These are phyloP conservation scores for Ascidia mentula DNA, from an alignment of 23 tunicate genomes.

Conservation along the genomic window DNA sequence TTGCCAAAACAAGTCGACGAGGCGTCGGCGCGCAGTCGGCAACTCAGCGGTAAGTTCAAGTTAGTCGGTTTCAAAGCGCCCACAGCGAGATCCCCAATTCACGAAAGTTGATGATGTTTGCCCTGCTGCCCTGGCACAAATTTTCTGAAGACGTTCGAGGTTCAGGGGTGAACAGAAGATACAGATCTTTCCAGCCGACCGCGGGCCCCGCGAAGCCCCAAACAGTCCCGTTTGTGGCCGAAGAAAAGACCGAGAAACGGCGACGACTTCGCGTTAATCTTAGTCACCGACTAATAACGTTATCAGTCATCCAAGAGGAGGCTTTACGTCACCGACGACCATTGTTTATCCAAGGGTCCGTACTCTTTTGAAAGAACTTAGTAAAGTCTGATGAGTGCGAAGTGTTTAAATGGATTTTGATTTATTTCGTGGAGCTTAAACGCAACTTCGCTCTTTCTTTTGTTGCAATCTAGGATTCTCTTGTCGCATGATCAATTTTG, in stretches of 20 bases:
- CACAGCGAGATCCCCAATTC: not conserved
- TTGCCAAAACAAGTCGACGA: conserved; percentile 3
- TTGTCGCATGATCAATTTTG: no score
- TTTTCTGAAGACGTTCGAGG: not conserved
- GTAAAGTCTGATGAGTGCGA: no score
- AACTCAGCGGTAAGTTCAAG: conserved; percentile 21
- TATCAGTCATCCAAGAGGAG: conserved; percentile 3
- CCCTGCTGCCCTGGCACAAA: not conserved
- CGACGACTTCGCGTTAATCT: not conserved
- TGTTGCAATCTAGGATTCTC: no score
- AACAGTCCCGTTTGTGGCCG: no score
- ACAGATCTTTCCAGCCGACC: conserved; percentile 10
- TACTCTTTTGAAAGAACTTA: no score
- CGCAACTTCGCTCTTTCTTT: no score
- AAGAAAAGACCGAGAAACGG: not conserved
- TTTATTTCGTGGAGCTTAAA: no score
- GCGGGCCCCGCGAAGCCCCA: not conserved
- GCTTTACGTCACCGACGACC: not conserved
- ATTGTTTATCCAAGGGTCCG: not conserved
- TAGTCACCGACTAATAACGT: conserved; percentile 4
- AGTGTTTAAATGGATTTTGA: no score
- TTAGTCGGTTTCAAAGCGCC: conserved; percentile 17
- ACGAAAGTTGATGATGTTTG: conserved; percentile 21
- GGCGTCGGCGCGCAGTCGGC: not conserved
- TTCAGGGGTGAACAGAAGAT: not conserved